Evolutionary conservation across 2,888 invertebrate species (phyloP), one percentile per base, ranked within the genome.

Genomic region (Aelia acuminata): DNA sequence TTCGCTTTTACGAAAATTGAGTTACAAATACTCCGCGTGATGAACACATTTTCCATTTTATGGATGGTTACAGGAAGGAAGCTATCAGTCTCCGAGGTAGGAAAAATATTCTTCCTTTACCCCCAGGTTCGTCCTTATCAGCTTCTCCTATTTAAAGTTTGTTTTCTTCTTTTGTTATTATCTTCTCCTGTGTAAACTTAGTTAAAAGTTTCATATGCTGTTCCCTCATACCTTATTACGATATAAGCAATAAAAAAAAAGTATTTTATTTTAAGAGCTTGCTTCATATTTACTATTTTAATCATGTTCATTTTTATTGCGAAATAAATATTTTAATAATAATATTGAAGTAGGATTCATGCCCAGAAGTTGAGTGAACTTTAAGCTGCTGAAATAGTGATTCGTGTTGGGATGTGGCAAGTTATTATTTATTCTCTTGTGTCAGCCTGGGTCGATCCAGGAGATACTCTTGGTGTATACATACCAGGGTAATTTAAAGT

Each of bases 41-140:
- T 70, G 63, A 70, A 70, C 63, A 70, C 31, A 70, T 35, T 70
- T 70, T 70, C 63, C 63, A 70, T 70, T 35, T 70, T 70, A 70
- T 70, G 63, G 18, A 70, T 70, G 63, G 63, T 35, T 70, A 70
- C 35, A 70, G 63, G 63, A 70, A 70, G 63, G 63, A 70, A 70
- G 63, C 63, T 70, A 70, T 70, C 63, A 70, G 63, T 70, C 63
- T 70, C 63, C 31, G 63, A 26, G 57, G 13, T 70, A 70, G 63
- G 31, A 70, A 70, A 70, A 70, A 70, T 70, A 70, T 70, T 70
- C 63, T 35, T 70, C 63, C 26, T 63, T 63, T 31, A 63, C 31
- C 63, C 63, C 35, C 26, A 70, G 63, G 31, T 70, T 35, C 31
- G 7, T 22, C 35, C 63, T 70, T 70, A 70, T 70, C 63, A 35